Conservation (phyloP, 2,113 vertebrate genomes). For the Oncorhynchus masou region DNA sequence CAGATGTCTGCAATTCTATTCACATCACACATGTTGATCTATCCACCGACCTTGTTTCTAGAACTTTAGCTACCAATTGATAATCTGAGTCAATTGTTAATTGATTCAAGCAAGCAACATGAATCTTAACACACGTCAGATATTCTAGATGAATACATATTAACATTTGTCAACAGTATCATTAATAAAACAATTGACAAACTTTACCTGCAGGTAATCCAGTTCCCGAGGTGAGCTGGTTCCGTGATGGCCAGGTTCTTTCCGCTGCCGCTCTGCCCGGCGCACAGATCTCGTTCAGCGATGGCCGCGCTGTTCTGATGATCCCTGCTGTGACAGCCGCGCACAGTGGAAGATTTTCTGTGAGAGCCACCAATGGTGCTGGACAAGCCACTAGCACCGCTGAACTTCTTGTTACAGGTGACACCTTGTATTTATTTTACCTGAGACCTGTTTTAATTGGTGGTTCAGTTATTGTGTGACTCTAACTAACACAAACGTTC, state of each 20-base stretch:
- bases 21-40: background rate
- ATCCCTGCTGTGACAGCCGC: slow-evolving; percentile 89
- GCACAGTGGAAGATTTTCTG: slow-evolving; percentile 90
- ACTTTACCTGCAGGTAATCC: slow-evolving; percentile 82
- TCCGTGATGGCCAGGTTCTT: slow-evolving; percentile 93
- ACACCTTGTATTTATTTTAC: background rate
- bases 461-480: background rate
- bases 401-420: slow-evolving; percentile 94
- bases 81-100: background rate
- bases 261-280: slow-evolving; percentile 81
- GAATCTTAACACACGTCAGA: background rate
- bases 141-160: background rate
- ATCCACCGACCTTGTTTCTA: background rate
- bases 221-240: slow-evolving; percentile 99
- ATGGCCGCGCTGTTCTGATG: slow-evolving; percentile 94
- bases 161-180: background rate
- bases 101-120: background rate
- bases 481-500: background rate
- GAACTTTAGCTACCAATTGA: background rate
- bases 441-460: background rate
- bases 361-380: slow-evolving; percentile 94
- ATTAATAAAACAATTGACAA: background rate
- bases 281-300: slow-evolving; percentile 95
- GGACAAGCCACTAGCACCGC: slow-evolving; percentile 98
- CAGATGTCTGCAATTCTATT: background rate